Conservation (phyloP, 2,113 vertebrate species). For the Phyllopteryx taeniolatus region DNA sequence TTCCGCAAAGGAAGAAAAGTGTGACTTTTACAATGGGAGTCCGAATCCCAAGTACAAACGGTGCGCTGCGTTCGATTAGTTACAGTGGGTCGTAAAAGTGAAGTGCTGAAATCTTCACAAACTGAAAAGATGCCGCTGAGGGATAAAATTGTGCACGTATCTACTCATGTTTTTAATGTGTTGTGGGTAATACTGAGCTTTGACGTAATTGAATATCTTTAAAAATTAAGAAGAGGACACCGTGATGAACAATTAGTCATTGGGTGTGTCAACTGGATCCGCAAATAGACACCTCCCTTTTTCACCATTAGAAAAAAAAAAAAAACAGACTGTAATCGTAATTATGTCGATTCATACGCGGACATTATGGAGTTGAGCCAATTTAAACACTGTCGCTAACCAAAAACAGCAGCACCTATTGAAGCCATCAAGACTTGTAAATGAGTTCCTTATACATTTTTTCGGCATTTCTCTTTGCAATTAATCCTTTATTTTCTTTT, state of each 20-base stretch:
- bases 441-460: too few species aligned
- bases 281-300: neutral
- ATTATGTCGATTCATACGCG: too few species aligned
- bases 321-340: neutral
- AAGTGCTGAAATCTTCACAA: slow-evolving; percentile 32
- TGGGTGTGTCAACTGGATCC: neutral
- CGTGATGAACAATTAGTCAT: neutral
- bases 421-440: too few species aligned
- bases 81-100: slow-evolving; percentile 18
- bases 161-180: too few species aligned
- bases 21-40: slow-evolving; percentile 19
- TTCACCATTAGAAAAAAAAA: neutral
- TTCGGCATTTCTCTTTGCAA: too few species aligned
- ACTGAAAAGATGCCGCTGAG: neutral
- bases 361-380: too few species aligned
- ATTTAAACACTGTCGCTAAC: too few species aligned
- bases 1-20: slow-evolving; percentile 50
- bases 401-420: too few species aligned
- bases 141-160: neutral
- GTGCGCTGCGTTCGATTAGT: slow-evolving; percentile 47
- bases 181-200: neutral
- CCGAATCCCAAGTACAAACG: slow-evolving; percentile 24
- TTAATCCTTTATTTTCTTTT: too few species aligned
- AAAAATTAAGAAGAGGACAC: neutral
- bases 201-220: neutral